Evolutionary conservation across 2,113 vertebrate genomes (phyloP), one percentile per base, ranked within the genome.

Genomic region (Zosterops borbonicus): DNA sequence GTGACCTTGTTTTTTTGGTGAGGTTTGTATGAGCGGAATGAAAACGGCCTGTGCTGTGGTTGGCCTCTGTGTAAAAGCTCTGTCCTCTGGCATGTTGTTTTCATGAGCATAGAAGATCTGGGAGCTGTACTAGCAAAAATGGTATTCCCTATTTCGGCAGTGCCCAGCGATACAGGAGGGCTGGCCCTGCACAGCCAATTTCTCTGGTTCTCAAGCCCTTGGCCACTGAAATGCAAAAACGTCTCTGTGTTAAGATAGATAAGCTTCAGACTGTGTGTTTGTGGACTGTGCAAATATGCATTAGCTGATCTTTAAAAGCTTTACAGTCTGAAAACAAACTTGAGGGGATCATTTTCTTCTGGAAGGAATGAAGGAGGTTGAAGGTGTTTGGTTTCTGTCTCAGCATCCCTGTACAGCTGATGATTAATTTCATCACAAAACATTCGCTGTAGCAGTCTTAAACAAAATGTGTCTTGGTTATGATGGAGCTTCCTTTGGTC

Each of bases 121-220:
- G 0, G 5, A 82, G 44, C n/a, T 14, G 17, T 31, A 21, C 6
- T 29, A 42, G 21, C 21, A 47, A 37, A 78, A 75, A 20, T 15
- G 9, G 22, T 53, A n/a, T 35, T 70, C 23, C 27, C 15, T 44
- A 1, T 59, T n/a, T 33, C 64, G 78, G 35, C 46, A 15, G 14
- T 33, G 33, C 31, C 59, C 11, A 25, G 0, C 1, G 2, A 33
- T 29, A 7, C 10, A 6, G 33, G 52, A 39, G 3, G 52, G 25
- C 11, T 84, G 75, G 22, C 13, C 64, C 8, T 68, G 11, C 11
- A 7, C 8, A 23, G 39, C 33, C 41, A 14, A 50, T 81, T 58
- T 37, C 2, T 31, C 31, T 22, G 28, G 22, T 58, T 82, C 52
- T 84, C 22, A 28, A 75, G 37, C 9, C 4, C 9, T 79, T 27